Conservation (phyloP, 2,797 vertebrate species). For the Perdix hodgsoniae region DNA sequence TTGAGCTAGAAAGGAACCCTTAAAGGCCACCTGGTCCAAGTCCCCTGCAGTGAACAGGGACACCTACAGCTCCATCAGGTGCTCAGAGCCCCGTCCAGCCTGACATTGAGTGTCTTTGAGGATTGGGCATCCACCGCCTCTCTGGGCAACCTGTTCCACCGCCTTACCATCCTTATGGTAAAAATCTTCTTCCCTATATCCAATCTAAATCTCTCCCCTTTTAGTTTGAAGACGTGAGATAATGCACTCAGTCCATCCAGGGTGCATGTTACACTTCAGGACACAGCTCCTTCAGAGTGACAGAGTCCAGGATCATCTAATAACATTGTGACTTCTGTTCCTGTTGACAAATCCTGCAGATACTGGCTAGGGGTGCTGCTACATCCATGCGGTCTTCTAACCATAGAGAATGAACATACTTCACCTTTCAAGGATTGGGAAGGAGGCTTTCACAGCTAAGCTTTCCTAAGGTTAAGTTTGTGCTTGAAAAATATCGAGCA, state of each 20-base stretch:
- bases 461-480: background rate
- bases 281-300: background rate
- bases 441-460: background rate
- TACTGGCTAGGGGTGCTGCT: background rate
- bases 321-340: background rate
- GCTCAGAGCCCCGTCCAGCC: no score
- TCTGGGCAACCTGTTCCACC: no score
- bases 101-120: no score
- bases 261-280: background rate
- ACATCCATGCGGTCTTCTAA: background rate
- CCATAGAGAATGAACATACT: background rate
- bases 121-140: no score
- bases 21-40: no score
- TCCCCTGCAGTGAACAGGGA: no score
- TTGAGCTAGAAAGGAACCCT: no score
- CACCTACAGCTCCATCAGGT: no score
- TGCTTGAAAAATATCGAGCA: background rate
- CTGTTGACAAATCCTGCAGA: background rate
- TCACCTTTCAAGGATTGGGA: background rate
- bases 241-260: background rate
- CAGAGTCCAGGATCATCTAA: background rate
- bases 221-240: no score
- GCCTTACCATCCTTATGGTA: no score
- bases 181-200: no score
- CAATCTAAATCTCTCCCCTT: no score